Evolutionary conservation across 2,888 invertebrate species (phyloP).

Genomic region (Folsomia candida): DNA sequence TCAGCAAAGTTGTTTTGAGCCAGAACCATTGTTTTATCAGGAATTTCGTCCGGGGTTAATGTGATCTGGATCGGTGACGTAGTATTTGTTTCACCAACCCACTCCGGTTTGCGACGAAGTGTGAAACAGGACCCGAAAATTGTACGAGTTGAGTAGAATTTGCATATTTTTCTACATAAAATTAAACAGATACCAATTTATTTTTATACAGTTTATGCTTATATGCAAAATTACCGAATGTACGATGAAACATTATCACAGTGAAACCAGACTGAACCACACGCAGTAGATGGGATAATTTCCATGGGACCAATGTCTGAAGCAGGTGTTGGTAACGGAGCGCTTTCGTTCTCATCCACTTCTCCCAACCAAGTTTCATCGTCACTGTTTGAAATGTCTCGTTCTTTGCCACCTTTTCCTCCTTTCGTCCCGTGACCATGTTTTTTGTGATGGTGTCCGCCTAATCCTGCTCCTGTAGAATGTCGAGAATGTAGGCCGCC

Average conservation of each 20-base stretch:
- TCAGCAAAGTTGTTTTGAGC: slow-evolving; percentile 12
- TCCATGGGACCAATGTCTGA: not conserved
- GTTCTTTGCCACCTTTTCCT: not conserved
- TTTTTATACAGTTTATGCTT: not conserved
- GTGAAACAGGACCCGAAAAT: slow-evolving; percentile 32
- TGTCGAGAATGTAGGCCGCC: too few relatives aligned
- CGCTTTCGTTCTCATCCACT: not conserved
- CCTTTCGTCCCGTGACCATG: not conserved
- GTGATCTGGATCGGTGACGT: not conserved
- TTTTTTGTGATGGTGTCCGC: too few relatives aligned
- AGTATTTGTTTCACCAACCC: slow-evolving; percentile 5
- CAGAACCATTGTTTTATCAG: not conserved
- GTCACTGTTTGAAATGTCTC: not conserved
- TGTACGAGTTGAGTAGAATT: slow-evolving; percentile 26
- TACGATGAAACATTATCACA: slow-evolving; percentile 24
- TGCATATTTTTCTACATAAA: slow-evolving; percentile 25
- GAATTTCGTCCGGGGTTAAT: not conserved
- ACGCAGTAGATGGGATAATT: slow-evolving; percentile 13
- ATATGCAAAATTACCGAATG: slow-evolving; percentile 10
- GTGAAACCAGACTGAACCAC: slow-evolving; percentile 30
- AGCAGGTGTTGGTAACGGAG: not conserved
- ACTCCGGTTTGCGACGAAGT: slow-evolving; percentile 17
- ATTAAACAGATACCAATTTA: not conserved
- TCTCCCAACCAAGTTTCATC: not conserved
- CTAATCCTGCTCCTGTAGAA: too few relatives aligned